Percentiles rank a stretch among this genome's conserved stretches.
Evolutionary conservation across 1,140 invertebrate genomes (phyloP).

Genomic region (Musca domestica): DNA sequence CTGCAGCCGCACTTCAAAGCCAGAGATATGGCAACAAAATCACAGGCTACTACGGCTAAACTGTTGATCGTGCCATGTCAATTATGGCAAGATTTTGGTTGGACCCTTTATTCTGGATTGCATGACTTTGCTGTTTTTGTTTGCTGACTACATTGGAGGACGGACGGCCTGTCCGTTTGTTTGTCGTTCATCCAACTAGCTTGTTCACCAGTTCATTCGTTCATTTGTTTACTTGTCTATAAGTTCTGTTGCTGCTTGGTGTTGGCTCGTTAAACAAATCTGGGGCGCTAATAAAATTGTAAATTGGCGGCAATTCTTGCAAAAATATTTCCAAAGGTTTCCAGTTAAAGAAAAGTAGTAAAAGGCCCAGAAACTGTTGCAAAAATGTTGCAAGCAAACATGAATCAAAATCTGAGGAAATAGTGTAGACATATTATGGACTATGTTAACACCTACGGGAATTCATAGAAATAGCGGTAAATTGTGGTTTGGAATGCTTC

Average conservation of each 20-base stretch:
- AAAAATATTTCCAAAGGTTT: neutral
- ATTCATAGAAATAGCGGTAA: no score
- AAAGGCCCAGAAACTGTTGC: neutral
- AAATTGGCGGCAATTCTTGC: conserved; percentile 18
- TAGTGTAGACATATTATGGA: no score
- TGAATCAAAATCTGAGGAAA: no score
- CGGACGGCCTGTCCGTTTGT: no score
- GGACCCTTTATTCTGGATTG: neutral
- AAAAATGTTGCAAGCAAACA: neutral
- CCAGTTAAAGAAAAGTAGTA: no score
- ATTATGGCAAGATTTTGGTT: conserved; percentile 13
- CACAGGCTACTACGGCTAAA: conserved; percentile 1
- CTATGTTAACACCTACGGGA: no score
- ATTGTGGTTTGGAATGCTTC: no score
- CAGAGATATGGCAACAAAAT: neutral
- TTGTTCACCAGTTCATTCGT: neutral
- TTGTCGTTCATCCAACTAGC: no score
- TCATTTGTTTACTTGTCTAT: neutral
- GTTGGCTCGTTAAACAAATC: conserved; percentile 18
- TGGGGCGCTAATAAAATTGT: conserved; percentile 21
- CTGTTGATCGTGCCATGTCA: conserved; percentile 21
- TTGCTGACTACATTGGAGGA: no score
- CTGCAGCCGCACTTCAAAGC: neutral
- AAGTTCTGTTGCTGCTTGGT: neutral
- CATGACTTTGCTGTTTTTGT: neutral